These are phyloP conservation scores for Phocoena sinus DNA, from an alignment of 2,113 vertebrate genomes.

Conservation along the genomic window DNA sequence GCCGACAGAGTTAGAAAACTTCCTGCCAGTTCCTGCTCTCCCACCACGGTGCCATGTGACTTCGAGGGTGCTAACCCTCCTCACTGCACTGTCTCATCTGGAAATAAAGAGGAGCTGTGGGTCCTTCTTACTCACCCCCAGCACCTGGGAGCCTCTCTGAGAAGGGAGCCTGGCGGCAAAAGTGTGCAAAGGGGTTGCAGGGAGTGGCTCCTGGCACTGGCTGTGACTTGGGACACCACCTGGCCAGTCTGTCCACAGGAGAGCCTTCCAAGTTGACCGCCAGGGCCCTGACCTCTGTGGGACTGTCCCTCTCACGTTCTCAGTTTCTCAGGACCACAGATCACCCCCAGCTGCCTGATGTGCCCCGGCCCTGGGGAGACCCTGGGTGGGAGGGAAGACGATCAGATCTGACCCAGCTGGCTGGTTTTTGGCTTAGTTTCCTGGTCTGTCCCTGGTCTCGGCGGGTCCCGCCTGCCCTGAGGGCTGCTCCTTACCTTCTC, in stretches of 20 bases:
- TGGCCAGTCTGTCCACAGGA: background rate
- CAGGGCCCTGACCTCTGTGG: accelerated
- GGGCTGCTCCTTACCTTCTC: constrained; percentile 89
- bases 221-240: background rate
- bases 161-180: background rate
- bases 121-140: background rate
- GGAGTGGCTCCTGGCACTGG: background rate
- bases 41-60: accelerated
- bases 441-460: background rate
- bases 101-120: background rate
- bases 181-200: background rate
- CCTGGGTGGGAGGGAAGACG: background rate
- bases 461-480: accelerated
- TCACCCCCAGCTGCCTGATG: background rate
- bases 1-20: background rate
- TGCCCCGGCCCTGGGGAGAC: background rate
- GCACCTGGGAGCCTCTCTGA: background rate
- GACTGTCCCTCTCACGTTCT: background rate
- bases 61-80: accelerated
- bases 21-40: background rate
- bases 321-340: background rate
- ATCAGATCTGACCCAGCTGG: accelerated
- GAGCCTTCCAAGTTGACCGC: accelerated
- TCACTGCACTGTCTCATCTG: background rate
- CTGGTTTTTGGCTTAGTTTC: background rate